phyloP scores from a whole-genome alignment of 1,140 invertebrate species.

The Dermatophagoides farinae region DNA sequence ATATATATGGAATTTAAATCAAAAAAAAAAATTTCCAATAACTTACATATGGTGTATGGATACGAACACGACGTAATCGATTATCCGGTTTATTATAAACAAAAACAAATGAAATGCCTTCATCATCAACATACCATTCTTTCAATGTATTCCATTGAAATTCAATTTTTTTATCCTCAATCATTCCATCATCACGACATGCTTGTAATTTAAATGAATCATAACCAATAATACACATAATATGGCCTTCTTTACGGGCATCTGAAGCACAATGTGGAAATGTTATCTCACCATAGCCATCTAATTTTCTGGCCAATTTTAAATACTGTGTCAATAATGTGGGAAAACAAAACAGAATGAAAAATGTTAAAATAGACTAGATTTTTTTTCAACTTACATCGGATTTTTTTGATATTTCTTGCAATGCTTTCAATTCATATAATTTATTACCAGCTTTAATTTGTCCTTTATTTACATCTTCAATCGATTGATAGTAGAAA shows the following conservation, averaged over 20 bases:
- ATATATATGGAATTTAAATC: background rate
- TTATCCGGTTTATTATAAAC: constrained; percentile 62
- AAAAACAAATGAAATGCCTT: constrained; percentile 68
- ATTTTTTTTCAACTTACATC: constrained; percentile 35
- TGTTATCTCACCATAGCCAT: constrained; percentile 72
- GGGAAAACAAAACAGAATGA: background rate
- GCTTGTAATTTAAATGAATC: constrained; percentile 60
- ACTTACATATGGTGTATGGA: constrained; percentile 78
- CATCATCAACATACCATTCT: constrained; percentile 70
- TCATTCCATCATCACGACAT: constrained; percentile 60
- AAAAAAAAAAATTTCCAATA: constrained; percentile 7
- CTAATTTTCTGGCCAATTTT: constrained; percentile 55
- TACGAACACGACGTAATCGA: constrained; percentile 60
- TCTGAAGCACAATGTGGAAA: constrained; percentile 91
- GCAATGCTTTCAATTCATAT: constrained; percentile 82
- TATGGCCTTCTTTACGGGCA: constrained; percentile 72
- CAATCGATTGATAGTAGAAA: constrained; percentile 66
- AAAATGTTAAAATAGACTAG: background rate
- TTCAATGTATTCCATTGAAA: constrained; percentile 58
- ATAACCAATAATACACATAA: constrained; percentile 52
- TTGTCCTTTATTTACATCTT: constrained; percentile 81
- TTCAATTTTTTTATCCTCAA: constrained; percentile 63
- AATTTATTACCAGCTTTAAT: constrained; percentile 67
- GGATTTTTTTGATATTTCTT: constrained; percentile 60
- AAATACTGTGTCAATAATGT: constrained; percentile 40